phyloP scores from a whole-genome alignment of 1,140 invertebrate genomes.

The Trachymyrmex cornetzi region DNA sequence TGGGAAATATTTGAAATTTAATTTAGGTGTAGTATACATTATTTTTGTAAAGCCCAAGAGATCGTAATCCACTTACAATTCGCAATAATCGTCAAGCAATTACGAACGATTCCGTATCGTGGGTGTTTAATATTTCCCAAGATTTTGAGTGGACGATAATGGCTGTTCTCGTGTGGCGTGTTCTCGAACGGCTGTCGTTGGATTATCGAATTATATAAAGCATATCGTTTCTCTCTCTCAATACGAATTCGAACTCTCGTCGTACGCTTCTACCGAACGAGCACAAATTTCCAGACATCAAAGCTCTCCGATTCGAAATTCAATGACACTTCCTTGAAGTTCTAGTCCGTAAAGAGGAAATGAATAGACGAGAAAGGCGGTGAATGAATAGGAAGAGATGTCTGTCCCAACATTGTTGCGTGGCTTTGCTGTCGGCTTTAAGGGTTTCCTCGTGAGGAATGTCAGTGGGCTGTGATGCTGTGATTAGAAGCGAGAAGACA shows the following conservation, averaged over 20 bases:
- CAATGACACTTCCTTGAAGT: slow-evolving; percentile 44
- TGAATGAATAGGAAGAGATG: slow-evolving; percentile 53
- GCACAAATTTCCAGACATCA: slow-evolving; percentile 66
- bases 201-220: slow-evolving; percentile 43
- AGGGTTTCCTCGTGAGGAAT: slow-evolving; percentile 8
- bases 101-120: not conserved
- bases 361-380: slow-evolving; percentile 40
- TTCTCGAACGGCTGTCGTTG: not conserved
- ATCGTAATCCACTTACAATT: not conserved
- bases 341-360: slow-evolving; percentile 53
- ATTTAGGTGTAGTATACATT: not conserved
- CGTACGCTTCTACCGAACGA: slow-evolving; percentile 20
- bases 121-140: slow-evolving; percentile 42
- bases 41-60: not conserved
- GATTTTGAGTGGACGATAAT: slow-evolving; percentile 30
- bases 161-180: not conserved
- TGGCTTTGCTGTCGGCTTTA: slow-evolving; percentile 29
- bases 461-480: not conserved
- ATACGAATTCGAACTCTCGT: slow-evolving; percentile 12
- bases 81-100: not conserved
- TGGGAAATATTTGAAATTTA: not conserved
- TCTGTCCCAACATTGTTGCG: slow-evolving; percentile 45
- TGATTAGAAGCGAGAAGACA: not conserved
- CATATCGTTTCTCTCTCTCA: slow-evolving; percentile 35
- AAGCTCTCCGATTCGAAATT: slow-evolving; percentile 58